Conservation (phyloP, 2,888 invertebrate species). For the Gastracanthus pulcherrimus region DNA sequence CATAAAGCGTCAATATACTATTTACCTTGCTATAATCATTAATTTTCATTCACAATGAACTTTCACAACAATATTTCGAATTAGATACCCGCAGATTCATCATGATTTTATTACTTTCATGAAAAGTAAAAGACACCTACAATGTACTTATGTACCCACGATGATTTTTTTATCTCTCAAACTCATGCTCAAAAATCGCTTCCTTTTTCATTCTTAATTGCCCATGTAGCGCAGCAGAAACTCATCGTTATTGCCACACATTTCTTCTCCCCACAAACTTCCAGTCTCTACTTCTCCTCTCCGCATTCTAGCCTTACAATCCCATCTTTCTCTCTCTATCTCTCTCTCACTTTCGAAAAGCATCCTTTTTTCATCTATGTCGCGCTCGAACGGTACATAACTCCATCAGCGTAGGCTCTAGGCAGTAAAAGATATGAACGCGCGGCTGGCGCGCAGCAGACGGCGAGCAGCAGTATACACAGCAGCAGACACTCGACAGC, state of each 20-base stretch:
- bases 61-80: too few relatives aligned
- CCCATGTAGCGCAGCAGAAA: neutral
- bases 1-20: too few relatives aligned
- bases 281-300: neutral
- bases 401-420: too few relatives aligned
- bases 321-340: too few relatives aligned
- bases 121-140: too few relatives aligned
- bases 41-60: too few relatives aligned
- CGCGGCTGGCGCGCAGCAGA: neutral
- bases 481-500: neutral
- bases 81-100: too few relatives aligned
- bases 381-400: neutral
- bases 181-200: neutral
- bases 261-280: neutral
- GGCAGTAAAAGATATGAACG: neutral
- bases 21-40: too few relatives aligned
- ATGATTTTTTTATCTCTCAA: neutral
- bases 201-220: neutral
- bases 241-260: neutral
- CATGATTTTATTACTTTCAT: too few relatives aligned
- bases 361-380: neutral
- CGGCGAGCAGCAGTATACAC: neutral
- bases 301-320: conserved; percentile 5
- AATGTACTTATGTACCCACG: too few relatives aligned
- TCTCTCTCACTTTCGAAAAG: neutral